Evolutionary conservation across 2,888 invertebrate genomes (phyloP).

Genomic region (Pristionchus fissidentatus): DNA sequence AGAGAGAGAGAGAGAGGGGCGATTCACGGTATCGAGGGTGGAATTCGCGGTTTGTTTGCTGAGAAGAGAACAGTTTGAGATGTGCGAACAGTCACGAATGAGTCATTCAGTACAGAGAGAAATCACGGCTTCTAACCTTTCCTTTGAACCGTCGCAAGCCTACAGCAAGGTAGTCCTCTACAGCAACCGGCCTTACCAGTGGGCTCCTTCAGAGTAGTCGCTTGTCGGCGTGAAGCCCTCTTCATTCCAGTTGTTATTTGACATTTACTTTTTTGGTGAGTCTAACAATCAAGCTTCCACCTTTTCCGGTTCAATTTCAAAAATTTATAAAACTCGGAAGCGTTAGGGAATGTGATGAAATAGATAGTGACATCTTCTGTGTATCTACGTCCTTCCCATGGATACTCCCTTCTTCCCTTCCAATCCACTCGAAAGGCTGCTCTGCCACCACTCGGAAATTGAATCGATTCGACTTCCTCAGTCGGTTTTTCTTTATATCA

Average conservation of each 20-base stretch:
- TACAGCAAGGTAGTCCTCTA: not conserved
- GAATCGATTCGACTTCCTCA: slow-evolving; percentile 30
- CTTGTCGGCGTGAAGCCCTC: no score
- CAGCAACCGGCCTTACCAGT: not conserved
- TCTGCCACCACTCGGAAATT: not conserved
- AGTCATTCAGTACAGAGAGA: no score
- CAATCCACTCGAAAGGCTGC: slow-evolving; percentile 32
- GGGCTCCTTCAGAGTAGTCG: slow-evolving; percentile 7
- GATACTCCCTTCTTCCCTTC: not conserved
- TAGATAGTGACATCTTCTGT: not conserved
- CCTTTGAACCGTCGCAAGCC: not conserved
- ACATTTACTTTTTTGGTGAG: no score
- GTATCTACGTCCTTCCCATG: not conserved
- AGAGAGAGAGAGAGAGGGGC: no score
- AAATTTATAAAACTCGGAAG: no score
- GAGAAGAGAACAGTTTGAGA: slow-evolving; percentile 11
- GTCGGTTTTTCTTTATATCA: slow-evolving; percentile 38
- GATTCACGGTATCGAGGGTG: slow-evolving; percentile 6
- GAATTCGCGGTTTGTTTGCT: not conserved
- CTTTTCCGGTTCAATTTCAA: no score
- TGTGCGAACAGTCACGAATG: not conserved
- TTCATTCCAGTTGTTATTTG: no score
- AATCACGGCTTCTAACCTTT: no score
- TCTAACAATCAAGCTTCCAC: no score
- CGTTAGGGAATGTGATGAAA: no score